Evolutionary conservation across 2,113 vertebrate genomes (phyloP).

Genomic region (Neolamprologus falcicula): DNA sequence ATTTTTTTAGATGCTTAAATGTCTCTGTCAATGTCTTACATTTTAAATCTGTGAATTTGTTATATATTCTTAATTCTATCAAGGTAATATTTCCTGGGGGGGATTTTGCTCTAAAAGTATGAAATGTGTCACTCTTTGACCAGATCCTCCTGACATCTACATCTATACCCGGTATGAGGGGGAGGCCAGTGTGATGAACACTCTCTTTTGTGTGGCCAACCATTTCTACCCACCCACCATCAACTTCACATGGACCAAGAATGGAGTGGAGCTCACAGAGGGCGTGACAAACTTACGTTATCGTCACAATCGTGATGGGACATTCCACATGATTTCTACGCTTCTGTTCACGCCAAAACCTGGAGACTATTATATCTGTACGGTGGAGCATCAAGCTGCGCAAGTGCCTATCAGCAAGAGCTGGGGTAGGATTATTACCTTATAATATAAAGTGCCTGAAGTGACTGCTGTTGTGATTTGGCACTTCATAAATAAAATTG

Average conservation of each 20-base stretch:
- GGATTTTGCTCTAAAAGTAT: not conserved
- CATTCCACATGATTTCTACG: not conserved
- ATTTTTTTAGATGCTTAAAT: not conserved
- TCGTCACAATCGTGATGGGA: not conserved
- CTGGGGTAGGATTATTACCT: not conserved
- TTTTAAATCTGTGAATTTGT: not conserved
- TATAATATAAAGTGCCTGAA: not conserved
- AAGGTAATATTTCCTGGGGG: not conserved
- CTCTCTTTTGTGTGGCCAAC: not conserved
- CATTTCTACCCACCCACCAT: slow-evolving; percentile 4
- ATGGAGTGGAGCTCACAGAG: not conserved
- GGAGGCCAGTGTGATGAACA: not conserved
- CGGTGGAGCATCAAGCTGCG: not conserved
- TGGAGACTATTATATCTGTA: not conserved
- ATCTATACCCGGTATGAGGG: not conserved
- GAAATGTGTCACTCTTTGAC: not conserved
- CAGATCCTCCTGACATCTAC: not conserved
- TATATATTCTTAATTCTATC: not conserved
- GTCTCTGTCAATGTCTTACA: not conserved
- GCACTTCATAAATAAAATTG: not conserved
- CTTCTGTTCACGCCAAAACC: not conserved
- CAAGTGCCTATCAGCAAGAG: not conserved
- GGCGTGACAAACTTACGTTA: not conserved
- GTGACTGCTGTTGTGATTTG: not conserved
- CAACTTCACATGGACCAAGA: slow-evolving; percentile 3